Evolutionary conservation across 2,797 vertebrate genomes (phyloP), one percentile per base, ranked within the genome.

Genomic region (Erpetoichthys calabaricus): DNA sequence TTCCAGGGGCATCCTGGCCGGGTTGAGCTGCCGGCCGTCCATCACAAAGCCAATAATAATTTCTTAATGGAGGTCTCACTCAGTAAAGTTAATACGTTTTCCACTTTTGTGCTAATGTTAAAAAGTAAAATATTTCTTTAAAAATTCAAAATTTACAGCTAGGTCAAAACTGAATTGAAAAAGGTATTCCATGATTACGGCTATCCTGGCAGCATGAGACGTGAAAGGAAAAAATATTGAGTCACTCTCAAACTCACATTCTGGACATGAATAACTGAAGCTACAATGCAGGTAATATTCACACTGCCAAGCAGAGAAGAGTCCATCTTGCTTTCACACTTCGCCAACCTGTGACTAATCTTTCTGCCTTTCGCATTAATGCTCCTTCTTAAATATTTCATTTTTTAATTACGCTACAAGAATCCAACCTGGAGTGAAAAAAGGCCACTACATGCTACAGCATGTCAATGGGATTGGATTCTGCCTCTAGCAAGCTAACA

Each of bases 311-410:
- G 62, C 57, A 69, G 63, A 74, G 56, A 59, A 73, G 74, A 68
- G 65, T 57, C 64, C 69, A 71, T 72, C 66, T 80, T 66, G 57
- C 55, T 59, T 65, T 73, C 64, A 67, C 65, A 66, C 53, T 60
- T 59, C 59, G 58, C 66, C 68, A 63, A 60, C 65, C 67, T 79
- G 67, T 81, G 78, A 80, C 75, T 80, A 80, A 86, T 81, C 70
- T 70, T 64, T 68, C 73, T 67, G 68, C 65, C 9, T 58, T 75
- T 75, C 72, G 69, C 72, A 75, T 79, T 82, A 86, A 83, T 75
- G 76, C 68, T 60, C 79, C 61, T 72, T 75, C 77, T 90, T 91
- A 82, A 90, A 89, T 91, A 87, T 91, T 91, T 87, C 80, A 86
- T 61, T 79, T 84, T 86, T 84, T 92, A 91, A 92, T 91, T 90